Evolutionary conservation across 1,140 invertebrate species (phyloP).

Genomic region (Arion vulgaris): DNA sequence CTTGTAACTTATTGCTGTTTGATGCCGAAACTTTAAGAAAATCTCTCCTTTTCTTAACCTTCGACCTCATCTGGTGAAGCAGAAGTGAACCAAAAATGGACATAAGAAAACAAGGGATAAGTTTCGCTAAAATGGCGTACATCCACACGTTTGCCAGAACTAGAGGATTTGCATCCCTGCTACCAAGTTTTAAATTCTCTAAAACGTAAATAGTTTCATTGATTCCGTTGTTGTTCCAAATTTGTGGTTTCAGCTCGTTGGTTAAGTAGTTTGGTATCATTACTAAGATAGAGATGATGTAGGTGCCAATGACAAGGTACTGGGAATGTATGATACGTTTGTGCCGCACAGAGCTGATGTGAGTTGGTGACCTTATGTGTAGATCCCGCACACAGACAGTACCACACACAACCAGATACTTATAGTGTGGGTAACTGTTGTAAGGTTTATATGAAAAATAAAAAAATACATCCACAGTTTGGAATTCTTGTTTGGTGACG

Average conservation of each 20-base stretch:
- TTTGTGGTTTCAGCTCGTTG: conserved; percentile 54
- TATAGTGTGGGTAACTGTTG: conserved; percentile 88
- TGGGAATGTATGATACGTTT: conserved; percentile 78
- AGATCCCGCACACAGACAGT: conserved; percentile 93
- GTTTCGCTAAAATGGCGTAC: conserved; percentile 68
- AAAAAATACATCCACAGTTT: conserved; percentile 65
- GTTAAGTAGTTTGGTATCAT: conserved; percentile 83
- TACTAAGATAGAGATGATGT: conserved; percentile 81
- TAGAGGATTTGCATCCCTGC: conserved; percentile 76
- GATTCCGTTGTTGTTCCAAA: not conserved
- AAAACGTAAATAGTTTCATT: conserved; percentile 71
- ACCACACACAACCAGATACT: conserved; percentile 94
- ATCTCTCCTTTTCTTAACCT: conserved; percentile 62
- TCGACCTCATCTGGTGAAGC: conserved; percentile 77
- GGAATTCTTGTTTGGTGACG: conserved; percentile 57
- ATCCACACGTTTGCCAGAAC: conserved; percentile 68
- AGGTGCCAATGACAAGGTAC: conserved; percentile 81
- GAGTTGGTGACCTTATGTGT: conserved; percentile 83
- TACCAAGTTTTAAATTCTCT: conserved; percentile 70
- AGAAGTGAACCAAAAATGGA: conserved; percentile 73
- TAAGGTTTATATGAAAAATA: conserved; percentile 77
- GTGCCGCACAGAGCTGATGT: conserved; percentile 76
- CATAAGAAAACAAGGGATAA: conserved; percentile 73
- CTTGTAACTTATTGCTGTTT: conserved; percentile 55
- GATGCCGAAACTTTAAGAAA: conserved; percentile 65